Percentiles rank a stretch among this genome's conserved stretches.
These are phyloP conservation scores for Odontamblyopus rebecca DNA, from an alignment of 2,797 vertebrate genomes.

Conservation along the genomic window DNA sequence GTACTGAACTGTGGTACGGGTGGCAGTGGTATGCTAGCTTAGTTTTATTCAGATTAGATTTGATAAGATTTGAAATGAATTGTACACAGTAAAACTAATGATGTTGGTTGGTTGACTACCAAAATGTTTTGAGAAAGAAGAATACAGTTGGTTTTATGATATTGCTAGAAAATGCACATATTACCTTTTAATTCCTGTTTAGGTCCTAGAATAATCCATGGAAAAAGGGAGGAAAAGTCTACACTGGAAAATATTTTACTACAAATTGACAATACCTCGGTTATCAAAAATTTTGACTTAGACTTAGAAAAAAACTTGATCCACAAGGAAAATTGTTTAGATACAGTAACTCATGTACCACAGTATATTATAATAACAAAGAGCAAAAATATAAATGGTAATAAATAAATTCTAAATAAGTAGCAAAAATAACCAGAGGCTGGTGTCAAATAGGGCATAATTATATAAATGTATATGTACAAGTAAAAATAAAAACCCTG, in stretches of 20 bases:
- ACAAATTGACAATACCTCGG: not conserved
- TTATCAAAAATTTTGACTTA: not conserved
- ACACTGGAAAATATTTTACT: not conserved
- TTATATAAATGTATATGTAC: too few relatives aligned
- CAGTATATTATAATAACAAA: too few relatives aligned
- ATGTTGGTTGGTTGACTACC: not conserved
- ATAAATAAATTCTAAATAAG: too few relatives aligned
- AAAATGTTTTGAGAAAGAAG: slow-evolving; percentile 5
- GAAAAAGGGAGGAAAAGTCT: not conserved
- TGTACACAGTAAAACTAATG: not conserved
- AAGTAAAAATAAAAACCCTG: too few relatives aligned
- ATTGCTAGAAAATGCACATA: not conserved
- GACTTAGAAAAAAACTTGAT: too few relatives aligned
- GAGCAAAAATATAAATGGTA: too few relatives aligned
- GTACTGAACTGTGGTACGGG: not conserved
- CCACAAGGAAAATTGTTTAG: too few relatives aligned
- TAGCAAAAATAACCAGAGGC: too few relatives aligned
- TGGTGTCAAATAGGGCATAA: too few relatives aligned
- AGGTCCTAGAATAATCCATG: not conserved
- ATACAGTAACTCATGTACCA: too few relatives aligned
- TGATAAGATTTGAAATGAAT: not conserved
- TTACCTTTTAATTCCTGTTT: not conserved
- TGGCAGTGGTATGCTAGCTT: not conserved
- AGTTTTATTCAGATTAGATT: not conserved
- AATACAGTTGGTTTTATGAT: not conserved